These are phyloP conservation scores for Dynastes tityus DNA, from an alignment of 2,888 invertebrate genomes.

Conservation along the genomic window DNA sequence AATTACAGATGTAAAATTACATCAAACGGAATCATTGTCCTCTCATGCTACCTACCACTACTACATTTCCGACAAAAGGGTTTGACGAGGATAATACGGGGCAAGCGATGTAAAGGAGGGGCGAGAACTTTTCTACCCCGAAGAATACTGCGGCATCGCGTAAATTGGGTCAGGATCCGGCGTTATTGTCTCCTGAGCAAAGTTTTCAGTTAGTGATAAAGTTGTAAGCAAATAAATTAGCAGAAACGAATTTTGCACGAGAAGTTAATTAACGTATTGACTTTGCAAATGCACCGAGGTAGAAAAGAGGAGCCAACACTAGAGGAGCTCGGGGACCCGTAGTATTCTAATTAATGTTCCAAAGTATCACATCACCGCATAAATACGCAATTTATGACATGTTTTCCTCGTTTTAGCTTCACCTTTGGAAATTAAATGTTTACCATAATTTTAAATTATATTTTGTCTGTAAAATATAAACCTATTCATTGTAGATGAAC, in stretches of 20 bases:
- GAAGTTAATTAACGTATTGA: constrained; percentile 39
- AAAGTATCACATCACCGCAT: not conserved
- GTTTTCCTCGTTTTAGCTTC: not conserved
- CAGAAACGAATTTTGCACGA: constrained; percentile 30
- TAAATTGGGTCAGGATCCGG: constrained; percentile 38
- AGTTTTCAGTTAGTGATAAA: constrained; percentile 29
- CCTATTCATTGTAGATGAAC: too few relatives aligned
- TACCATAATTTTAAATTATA: too few relatives aligned
- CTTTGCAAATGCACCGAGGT: constrained; percentile 1
- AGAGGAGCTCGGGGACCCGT: not conserved
- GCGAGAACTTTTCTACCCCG: constrained; percentile 24
- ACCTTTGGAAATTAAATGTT: not conserved
- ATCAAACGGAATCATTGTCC: constrained; percentile 34
- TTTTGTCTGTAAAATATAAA: too few relatives aligned
- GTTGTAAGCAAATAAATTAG: constrained; percentile 43
- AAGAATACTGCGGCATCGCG: constrained; percentile 12
- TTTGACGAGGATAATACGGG: not conserved
- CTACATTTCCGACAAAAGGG: constrained; percentile 9
- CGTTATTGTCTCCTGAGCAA: constrained; percentile 25
- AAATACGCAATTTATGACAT: not conserved
- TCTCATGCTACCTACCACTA: not conserved
- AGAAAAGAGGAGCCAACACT: not conserved
- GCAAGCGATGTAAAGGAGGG: too few relatives aligned
- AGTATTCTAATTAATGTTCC: constrained; percentile 19
- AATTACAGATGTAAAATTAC: constrained; percentile 40